Percentiles rank a stretch among this genome's conserved stretches.
Conservation (phyloP, 1,140 invertebrate species). For the Dufourea novaeangliae region DNA sequence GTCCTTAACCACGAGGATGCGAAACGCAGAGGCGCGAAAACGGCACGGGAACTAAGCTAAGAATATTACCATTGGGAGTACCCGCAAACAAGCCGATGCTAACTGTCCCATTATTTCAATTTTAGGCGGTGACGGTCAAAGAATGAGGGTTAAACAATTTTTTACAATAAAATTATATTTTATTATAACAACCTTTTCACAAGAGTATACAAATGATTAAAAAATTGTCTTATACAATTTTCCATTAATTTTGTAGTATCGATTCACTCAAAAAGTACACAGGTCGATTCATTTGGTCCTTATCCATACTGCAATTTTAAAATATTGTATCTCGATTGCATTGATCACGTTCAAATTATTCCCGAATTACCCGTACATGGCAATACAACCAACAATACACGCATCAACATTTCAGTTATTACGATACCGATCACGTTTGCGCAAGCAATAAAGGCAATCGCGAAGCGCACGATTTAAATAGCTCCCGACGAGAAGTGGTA, state of each 20-base stretch:
- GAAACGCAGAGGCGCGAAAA: not conserved
- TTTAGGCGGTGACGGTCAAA: constrained; percentile 19
- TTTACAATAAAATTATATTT: no score
- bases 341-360: no score
- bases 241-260: no score
- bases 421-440: not conserved
- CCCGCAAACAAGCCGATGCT: constrained; percentile 57
- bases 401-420: not conserved
- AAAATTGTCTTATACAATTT: no score
- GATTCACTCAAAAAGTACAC: no score
- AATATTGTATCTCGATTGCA: no score
- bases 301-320: no score
- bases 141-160: no score
- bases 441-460: not conserved
- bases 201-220: no score
- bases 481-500: constrained; percentile 20
- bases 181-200: no score
- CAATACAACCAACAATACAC: not conserved
- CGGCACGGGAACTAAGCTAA: constrained; percentile 47
- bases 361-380: not conserved
- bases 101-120: constrained; percentile 56
- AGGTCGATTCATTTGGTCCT: no score
- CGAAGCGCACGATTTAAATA: constrained; percentile 8
- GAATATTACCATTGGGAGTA: constrained; percentile 63
- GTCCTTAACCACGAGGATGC: constrained; percentile 64